Percentiles rank a stretch among this genome's conserved stretches.
These are phyloP conservation scores for Cuculus canorus DNA, from an alignment of 2,797 vertebrate genomes.

Conservation along the genomic window DNA sequence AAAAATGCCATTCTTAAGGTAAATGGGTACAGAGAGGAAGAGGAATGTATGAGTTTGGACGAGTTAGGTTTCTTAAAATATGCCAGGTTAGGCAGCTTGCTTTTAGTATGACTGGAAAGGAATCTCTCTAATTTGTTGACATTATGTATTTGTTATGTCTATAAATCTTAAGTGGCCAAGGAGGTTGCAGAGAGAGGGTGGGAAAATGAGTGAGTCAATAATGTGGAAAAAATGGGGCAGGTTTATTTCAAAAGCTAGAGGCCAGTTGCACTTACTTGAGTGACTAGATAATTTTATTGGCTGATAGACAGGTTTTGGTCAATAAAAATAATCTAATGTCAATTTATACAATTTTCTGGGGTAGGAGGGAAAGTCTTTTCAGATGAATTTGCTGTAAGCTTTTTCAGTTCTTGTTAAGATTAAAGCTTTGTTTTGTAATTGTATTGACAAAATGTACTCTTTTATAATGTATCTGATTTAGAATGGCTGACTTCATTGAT, in stretches of 20 bases:
- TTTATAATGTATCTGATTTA: conserved; percentile 64
- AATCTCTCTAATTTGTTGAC: background rate
- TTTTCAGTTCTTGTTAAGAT: conserved; percentile 66
- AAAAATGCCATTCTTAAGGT: background rate
- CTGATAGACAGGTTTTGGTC: conserved; percentile 36
- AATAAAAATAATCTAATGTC: conserved; percentile 54
- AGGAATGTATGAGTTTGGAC: background rate
- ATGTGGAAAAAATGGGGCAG: background rate
- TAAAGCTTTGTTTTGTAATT: conserved; percentile 60
- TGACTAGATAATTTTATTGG: conserved; percentile 41
- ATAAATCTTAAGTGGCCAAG: background rate
- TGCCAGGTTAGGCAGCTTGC: background rate
- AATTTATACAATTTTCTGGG: conserved; percentile 3
- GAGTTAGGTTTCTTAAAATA: background rate
- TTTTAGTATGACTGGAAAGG: background rate
- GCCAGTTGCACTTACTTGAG: background rate
- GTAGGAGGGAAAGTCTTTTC: conserved; percentile 7
- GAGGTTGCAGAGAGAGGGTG: background rate
- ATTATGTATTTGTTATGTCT: background rate
- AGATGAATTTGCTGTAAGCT: conserved; percentile 52
- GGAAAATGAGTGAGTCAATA: background rate
- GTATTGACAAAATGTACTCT: conserved; percentile 64
- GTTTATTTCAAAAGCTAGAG: conserved; percentile 26
- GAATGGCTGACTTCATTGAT: conserved; percentile 64
- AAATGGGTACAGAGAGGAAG: background rate